These are phyloP conservation scores for Sclerurus mexicanus DNA, from an alignment of 2,113 vertebrate species.

Conservation along the genomic window DNA sequence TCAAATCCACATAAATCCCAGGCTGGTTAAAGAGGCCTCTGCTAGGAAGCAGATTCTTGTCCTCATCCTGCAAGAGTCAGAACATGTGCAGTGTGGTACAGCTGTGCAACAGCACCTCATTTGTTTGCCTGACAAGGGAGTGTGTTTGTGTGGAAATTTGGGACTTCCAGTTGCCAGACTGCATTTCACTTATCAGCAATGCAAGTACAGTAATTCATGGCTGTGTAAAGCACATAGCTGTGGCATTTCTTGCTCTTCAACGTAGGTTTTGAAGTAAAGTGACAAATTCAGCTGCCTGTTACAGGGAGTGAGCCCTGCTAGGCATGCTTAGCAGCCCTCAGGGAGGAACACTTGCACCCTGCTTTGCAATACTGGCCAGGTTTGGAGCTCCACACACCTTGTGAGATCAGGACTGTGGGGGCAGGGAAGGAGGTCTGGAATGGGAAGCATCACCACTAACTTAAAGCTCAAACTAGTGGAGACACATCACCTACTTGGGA, in stretches of 20 bases:
- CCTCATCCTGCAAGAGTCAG: neutral
- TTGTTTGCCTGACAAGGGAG: neutral
- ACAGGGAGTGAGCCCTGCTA: neutral
- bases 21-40: neutral
- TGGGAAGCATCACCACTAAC: neutral
- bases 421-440: neutral
- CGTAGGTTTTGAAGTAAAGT: neutral
- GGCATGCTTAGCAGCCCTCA: neutral
- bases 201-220: neutral
- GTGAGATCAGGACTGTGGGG: fast-evolving
- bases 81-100: fast-evolving
- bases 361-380: neutral
- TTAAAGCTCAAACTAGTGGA: neutral
- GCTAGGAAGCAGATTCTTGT: neutral
- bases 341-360: neutral
- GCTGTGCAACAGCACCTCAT: neutral
- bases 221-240: neutral
- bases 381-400: neutral
- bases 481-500: neutral
- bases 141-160: neutral
- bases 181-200: neutral
- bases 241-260: neutral
- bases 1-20: neutral
- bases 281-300: neutral
- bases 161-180: neutral